Percentiles rank a stretch among this genome's conserved stretches.
Conservation (phyloP, 2,888 invertebrate species). For the Diarsia brunnea region DNA sequence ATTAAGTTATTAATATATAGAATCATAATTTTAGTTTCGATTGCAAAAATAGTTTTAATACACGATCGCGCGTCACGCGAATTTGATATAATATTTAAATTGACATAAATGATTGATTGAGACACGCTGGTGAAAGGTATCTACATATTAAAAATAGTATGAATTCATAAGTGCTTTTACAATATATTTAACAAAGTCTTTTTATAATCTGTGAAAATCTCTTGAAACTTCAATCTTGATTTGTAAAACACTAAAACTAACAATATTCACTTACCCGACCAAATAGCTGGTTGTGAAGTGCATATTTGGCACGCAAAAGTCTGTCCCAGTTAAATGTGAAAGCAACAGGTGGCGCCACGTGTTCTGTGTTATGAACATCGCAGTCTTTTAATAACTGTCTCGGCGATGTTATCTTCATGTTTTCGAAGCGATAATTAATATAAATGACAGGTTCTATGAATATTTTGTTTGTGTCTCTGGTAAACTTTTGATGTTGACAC, state of each 20-base stretch:
- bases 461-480: constrained; percentile 4
- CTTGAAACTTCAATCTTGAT: not conserved
- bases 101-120: not conserved
- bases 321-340: constrained; percentile 19
- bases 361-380: constrained; percentile 23
- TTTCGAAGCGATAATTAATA: constrained; percentile 11
- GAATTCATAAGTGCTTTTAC: not conserved
- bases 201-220: not conserved
- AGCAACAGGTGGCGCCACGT: constrained; percentile 58
- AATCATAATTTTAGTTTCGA: not conserved
- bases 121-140: not conserved
- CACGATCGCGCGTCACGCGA: too few species aligned
- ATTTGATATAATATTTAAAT: not conserved
- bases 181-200: not conserved
- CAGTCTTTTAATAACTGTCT: constrained; percentile 28
- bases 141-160: too few species aligned
- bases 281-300: constrained; percentile 20
- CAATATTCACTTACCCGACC: not conserved
- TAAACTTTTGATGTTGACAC: constrained; percentile 3
- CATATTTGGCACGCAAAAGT: constrained; percentile 30
- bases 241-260: not conserved
- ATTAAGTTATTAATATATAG: too few species aligned
- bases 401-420: constrained; percentile 29
- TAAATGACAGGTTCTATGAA: constrained; percentile 4
- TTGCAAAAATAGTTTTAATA: not conserved